phyloP scores from a whole-genome alignment of 2,797 vertebrate species.

The Simalia tracyae region DNA sequence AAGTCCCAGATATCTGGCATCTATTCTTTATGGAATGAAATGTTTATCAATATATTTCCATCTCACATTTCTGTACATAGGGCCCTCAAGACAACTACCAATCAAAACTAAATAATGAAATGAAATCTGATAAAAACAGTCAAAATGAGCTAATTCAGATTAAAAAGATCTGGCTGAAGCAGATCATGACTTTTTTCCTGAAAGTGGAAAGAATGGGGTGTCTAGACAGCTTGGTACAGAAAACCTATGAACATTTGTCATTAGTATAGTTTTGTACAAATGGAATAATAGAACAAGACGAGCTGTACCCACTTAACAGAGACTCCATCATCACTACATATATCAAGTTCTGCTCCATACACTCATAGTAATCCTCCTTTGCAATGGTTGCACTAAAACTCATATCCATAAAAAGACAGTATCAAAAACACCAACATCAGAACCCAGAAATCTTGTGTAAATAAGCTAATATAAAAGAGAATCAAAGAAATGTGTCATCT shows the following conservation, averaged over 20 bases:
- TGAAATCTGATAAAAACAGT: not conserved
- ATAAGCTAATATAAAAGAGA: not conserved
- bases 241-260: not conserved
- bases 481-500: not conserved
- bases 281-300: not conserved
- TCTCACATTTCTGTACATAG: not conserved
- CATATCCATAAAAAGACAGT: not conserved
- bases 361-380: not conserved
- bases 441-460: not conserved
- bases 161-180: not conserved
- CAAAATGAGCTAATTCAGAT: not conserved
- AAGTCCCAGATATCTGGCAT: not conserved
- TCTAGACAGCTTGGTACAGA: not conserved
- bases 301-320: not conserved
- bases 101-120: not conserved
- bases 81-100: not conserved
- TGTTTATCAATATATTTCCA: not conserved
- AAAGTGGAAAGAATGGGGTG: not conserved
- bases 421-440: not conserved
- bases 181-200: not conserved
- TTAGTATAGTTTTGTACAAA: not conserved
- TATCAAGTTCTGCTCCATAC: not conserved
- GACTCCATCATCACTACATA: not conserved
- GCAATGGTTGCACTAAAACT: not conserved
- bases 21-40: not conserved